phyloP scores from a whole-genome alignment of 2,797 vertebrate species.

The Eulemur mongoz region DNA sequence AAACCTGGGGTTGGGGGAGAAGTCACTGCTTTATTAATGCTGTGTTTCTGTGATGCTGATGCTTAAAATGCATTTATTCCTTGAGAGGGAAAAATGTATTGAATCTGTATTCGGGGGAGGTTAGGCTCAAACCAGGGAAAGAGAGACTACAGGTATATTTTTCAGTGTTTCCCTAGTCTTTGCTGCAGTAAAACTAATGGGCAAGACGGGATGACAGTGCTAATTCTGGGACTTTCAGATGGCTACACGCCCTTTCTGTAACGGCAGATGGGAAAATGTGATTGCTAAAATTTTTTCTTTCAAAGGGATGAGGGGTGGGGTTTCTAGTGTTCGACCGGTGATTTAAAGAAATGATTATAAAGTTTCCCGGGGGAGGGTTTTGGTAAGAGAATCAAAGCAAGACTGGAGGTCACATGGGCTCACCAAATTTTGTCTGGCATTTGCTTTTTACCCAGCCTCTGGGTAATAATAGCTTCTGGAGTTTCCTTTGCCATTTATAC shows the following conservation, averaged over 20 bases:
- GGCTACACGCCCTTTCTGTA: constrained; percentile 47
- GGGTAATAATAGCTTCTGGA: neutral
- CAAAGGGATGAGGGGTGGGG: constrained; percentile 1
- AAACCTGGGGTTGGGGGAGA: constrained; percentile 57
- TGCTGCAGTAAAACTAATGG: constrained; percentile 76
- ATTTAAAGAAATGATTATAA: constrained; percentile 40
- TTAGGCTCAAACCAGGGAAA: constrained; percentile 30
- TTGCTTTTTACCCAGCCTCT: neutral
- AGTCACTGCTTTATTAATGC: constrained; percentile 59
- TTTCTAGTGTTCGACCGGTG: neutral
- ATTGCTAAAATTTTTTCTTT: constrained; percentile 7
- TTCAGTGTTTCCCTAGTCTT: constrained; percentile 4
- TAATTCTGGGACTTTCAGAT: constrained; percentile 75
- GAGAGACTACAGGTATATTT: constrained; percentile 72
- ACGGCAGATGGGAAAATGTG: neutral
- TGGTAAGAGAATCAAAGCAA: neutral
- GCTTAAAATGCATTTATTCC: constrained; percentile 19
- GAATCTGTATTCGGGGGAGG: constrained; percentile 65
- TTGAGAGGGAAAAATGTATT: neutral
- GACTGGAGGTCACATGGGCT: neutral
- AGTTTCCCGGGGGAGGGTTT: constrained; percentile 31
- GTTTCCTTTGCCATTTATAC: neutral
- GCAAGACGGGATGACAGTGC: constrained; percentile 79
- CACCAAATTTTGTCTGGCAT: neutral
- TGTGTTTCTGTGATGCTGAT: constrained; percentile 53